A percentile compares a stretch with the other conserved stretches of the same genome.
These are phyloP conservation scores for Pammene aurita DNA, from an alignment of 2,888 invertebrate genomes.

Conservation along the genomic window DNA sequence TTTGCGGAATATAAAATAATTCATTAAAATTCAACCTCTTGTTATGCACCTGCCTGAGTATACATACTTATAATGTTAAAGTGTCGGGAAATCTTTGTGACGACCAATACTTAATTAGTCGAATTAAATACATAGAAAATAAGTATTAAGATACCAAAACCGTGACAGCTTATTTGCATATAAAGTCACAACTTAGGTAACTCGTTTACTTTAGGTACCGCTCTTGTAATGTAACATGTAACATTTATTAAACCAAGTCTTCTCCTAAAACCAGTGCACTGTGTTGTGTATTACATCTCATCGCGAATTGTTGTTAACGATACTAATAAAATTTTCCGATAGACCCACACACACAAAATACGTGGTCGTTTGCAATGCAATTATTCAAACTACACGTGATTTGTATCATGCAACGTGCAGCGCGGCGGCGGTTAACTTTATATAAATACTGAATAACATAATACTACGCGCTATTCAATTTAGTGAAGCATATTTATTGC, in stretches of 20 bases:
- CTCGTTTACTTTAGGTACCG: too few species aligned
- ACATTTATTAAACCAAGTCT: too few species aligned
- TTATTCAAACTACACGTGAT: slow-evolving; percentile 40
- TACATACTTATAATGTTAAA: too few species aligned
- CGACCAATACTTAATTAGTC: too few species aligned
- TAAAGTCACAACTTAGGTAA: too few species aligned
- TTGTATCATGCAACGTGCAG: slow-evolving; percentile 33
- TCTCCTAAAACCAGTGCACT: too few species aligned
- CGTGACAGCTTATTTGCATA: too few species aligned
- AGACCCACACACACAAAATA: slow-evolving; percentile 10
- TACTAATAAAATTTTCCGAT: slow-evolving; percentile 19
- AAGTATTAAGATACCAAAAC: too few species aligned
- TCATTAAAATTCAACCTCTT: slow-evolving; percentile 14
- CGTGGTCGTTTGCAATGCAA: slow-evolving; percentile 32
- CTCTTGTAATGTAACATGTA: too few species aligned
- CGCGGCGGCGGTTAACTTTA: slow-evolving; percentile 34
- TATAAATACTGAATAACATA: slow-evolving; percentile 25
- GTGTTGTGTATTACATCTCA: too few species aligned
- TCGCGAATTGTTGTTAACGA: slow-evolving; percentile 4
- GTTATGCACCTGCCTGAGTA: slow-evolving; percentile 30
- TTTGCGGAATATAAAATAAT: slow-evolving; percentile 32
- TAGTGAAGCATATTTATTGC: slow-evolving; percentile 31
- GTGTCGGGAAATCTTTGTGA: too few species aligned
- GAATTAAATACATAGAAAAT: too few species aligned
- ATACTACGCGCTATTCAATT: slow-evolving; percentile 34